These are phyloP conservation scores for Oscheius sp. DNA, from an alignment of 1,140 invertebrate species.

Conservation along the genomic window DNA sequence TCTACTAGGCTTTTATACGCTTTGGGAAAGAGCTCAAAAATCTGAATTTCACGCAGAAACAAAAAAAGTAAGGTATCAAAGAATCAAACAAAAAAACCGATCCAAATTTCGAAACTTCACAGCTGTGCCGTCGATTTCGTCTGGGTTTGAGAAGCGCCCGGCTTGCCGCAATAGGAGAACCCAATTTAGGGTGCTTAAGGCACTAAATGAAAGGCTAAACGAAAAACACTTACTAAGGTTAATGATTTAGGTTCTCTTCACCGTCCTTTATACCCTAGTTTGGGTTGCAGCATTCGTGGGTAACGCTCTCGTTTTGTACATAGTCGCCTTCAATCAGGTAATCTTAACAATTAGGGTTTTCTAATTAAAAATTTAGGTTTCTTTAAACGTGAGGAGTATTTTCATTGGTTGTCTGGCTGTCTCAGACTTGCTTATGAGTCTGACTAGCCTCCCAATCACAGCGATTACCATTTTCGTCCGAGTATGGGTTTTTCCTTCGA, in stretches of 20 bases:
- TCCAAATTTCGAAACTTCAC: no score
- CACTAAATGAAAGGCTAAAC: no score
- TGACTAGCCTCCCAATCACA: conserved; percentile 57
- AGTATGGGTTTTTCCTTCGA: conserved; percentile 58
- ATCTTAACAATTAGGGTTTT: background rate
- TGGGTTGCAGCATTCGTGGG: conserved; percentile 55
- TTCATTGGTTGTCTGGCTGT: conserved; percentile 58
- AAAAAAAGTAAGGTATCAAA: no score
- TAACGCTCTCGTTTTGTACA: conserved; percentile 56
- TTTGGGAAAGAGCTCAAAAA: no score
- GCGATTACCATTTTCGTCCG: conserved; percentile 57
- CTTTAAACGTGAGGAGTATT: conserved; percentile 57
- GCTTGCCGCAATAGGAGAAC: no score
- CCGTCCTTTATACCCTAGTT: conserved; percentile 53
- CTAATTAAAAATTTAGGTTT: conserved; percentile 42
- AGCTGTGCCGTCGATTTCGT: no score
- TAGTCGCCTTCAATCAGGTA: conserved; percentile 59
- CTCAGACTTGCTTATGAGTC: conserved; percentile 53
- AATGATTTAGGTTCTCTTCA: conserved; percentile 50
- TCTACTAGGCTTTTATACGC: no score
- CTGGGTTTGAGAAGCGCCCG: no score
- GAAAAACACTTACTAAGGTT: no score
- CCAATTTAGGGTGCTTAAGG: no score
- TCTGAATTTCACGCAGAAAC: no score
- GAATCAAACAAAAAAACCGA: no score